Evolutionary conservation across 2,113 vertebrate genomes (phyloP).

Genomic region (Nicator chloris): DNA sequence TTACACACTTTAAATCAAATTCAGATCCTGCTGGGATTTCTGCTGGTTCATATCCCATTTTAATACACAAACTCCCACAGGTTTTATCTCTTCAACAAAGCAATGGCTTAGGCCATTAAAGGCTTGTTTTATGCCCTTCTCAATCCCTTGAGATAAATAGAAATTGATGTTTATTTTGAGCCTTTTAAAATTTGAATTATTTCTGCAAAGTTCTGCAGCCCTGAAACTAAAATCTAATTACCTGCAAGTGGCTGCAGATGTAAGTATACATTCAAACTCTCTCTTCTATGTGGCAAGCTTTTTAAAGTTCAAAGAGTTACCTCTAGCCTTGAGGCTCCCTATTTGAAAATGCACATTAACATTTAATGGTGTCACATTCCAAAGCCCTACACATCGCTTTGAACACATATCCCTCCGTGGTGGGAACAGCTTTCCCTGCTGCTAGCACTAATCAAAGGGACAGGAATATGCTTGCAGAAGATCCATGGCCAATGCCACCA

Average conservation of each 20-base stretch:
- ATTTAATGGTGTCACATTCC: slow-evolving; percentile 26
- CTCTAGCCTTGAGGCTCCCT: slow-evolving; percentile 35
- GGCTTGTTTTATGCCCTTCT: slow-evolving; percentile 21
- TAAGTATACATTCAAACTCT: slow-evolving; percentile 25
- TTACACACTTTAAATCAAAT: background rate
- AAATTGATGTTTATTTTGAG: slow-evolving; percentile 55
- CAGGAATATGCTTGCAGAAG: background rate
- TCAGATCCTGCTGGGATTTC: slow-evolving; percentile 14
- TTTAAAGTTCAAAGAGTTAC: slow-evolving; percentile 62
- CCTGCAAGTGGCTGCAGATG: slow-evolving; percentile 21
- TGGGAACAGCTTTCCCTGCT: background rate
- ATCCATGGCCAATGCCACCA: background rate
- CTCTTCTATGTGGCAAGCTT: background rate
- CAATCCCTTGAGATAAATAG: slow-evolving; percentile 31
- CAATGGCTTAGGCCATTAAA: slow-evolving; percentile 44
- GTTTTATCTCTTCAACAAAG: slow-evolving; percentile 50
- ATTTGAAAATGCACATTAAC: slow-evolving; percentile 21
- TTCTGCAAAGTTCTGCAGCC: slow-evolving; percentile 32
- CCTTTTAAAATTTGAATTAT: slow-evolving; percentile 55
- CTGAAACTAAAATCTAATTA: slow-evolving; percentile 61
- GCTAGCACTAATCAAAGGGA: background rate
- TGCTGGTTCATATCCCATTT: slow-evolving; percentile 28
- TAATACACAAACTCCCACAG: slow-evolving; percentile 38
- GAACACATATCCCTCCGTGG: background rate
- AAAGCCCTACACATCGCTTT: background rate